These are phyloP conservation scores for Caenorhabditis plicata DNA, from an alignment of 2,888 invertebrate genomes.

Conservation along the genomic window DNA sequence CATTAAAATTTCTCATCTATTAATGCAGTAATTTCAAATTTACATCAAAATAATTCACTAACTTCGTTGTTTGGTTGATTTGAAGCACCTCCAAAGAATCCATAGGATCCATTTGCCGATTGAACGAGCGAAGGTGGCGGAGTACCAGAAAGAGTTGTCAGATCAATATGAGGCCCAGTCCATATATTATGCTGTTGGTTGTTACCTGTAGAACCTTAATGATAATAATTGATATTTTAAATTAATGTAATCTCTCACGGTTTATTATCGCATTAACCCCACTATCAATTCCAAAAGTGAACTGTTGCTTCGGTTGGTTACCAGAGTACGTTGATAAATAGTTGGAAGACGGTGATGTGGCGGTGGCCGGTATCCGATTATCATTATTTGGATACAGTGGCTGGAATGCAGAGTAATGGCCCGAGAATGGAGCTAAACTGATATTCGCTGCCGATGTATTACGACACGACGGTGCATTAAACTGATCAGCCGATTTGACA, in stretches of 20 bases:
- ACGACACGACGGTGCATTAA: neutral
- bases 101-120: conserved; percentile 29
- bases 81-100: conserved; percentile 15
- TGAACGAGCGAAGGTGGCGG: conserved; percentile 7
- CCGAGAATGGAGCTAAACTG: conserved; percentile 24
- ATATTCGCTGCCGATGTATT: conserved; percentile 2
- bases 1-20: conserved; percentile 13
- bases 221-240: too few relatives aligned
- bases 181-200: conserved; percentile 22
- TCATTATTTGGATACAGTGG: conserved; percentile 19
- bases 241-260: too few relatives aligned
- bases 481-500: neutral
- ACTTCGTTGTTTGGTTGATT: conserved; percentile 12
- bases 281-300: neutral
- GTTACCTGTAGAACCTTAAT: conserved; percentile 4
- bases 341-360: conserved; percentile 23
- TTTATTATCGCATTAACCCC: neutral
- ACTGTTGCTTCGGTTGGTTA: conserved; percentile 5
- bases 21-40: conserved; percentile 10
- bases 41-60: neutral
- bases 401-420: conserved; percentile 19
- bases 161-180: conserved; percentile 22
- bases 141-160: conserved; percentile 17
- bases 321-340: conserved; percentile 13
- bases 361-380: conserved; percentile 4